phyloP scores from a whole-genome alignment of 2,113 vertebrate species.

The Anolis sagrei region DNA sequence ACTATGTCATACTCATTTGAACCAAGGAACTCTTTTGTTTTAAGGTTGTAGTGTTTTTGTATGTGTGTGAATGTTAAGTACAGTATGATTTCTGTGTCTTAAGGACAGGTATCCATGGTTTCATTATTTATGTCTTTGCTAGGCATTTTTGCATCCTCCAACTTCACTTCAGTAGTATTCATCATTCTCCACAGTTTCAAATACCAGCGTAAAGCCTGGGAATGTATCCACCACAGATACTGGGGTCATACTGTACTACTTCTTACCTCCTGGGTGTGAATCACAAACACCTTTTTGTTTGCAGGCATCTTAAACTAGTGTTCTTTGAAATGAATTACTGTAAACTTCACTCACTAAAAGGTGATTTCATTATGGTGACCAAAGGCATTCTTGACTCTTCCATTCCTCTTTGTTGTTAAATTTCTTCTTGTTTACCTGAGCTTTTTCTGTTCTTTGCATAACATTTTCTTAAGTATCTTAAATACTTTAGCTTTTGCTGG shows the following conservation, averaged over 20 bases:
- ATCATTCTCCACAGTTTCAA: too few species aligned
- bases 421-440: slow-evolving; percentile 63
- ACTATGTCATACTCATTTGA: slow-evolving; percentile 64
- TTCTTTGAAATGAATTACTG: slow-evolving; percentile 52
- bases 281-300: slow-evolving; percentile 66
- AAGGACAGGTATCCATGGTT: too few species aligned
- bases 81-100: too few species aligned
- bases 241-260: slow-evolving; percentile 25
- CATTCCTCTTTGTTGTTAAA: slow-evolving; percentile 69
- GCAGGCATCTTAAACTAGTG: slow-evolving; percentile 46
- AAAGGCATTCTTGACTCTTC: slow-evolving; percentile 59
- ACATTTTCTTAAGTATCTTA: slow-evolving; percentile 58
- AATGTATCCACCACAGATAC: background rate
- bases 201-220: slow-evolving; percentile 2
- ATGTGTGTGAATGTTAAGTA: too few species aligned
- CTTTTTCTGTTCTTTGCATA: slow-evolving; percentile 64
- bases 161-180: too few species aligned
- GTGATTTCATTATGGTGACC: slow-evolving; percentile 56
- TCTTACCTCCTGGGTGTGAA: slow-evolving; percentile 63
- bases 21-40: slow-evolving; percentile 49
- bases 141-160: too few species aligned
- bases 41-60: background rate
- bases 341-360: slow-evolving; percentile 57
- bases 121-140: too few species aligned
- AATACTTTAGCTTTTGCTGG: slow-evolving; percentile 64